Conservation (phyloP, 2,797 vertebrate species). For the Onychomys torridus region DNA sequence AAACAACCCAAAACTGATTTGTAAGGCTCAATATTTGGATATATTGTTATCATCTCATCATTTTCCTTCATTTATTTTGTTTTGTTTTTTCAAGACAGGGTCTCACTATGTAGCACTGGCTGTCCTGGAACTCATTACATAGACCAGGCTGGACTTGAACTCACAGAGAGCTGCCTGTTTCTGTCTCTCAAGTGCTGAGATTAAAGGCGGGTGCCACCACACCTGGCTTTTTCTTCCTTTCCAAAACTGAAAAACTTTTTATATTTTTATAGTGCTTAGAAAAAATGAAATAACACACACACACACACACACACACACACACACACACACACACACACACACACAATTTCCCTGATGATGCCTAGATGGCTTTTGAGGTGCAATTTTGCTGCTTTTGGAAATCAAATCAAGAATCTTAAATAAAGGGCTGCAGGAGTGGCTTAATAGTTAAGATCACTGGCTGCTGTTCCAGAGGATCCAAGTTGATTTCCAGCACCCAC, state of each 20-base stretch:
- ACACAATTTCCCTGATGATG: background rate
- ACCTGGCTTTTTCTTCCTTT: background rate
- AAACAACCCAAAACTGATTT: background rate
- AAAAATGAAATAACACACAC: background rate
- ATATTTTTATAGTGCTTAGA: background rate
- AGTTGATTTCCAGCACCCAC: background rate
- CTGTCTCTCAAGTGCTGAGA: background rate
- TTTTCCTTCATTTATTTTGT: background rate
- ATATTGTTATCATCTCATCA: constrained; percentile 13
- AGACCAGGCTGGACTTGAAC: background rate
- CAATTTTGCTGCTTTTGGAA: constrained; percentile 38
- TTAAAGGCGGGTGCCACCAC: background rate
- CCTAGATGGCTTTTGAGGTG: background rate
- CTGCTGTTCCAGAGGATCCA: background rate
- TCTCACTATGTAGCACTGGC: background rate
- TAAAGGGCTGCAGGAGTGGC: background rate
- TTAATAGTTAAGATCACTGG: background rate
- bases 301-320: background rate
- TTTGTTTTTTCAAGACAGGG: background rate
- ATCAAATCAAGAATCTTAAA: constrained; percentile 7
- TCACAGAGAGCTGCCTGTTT: background rate
- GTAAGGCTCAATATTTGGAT: background rate
- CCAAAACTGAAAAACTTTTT: background rate
- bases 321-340: background rate
- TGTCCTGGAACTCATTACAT: background rate